These are phyloP conservation scores for Corapipo altera DNA, from an alignment of 2,113 vertebrate species.

Conservation along the genomic window DNA sequence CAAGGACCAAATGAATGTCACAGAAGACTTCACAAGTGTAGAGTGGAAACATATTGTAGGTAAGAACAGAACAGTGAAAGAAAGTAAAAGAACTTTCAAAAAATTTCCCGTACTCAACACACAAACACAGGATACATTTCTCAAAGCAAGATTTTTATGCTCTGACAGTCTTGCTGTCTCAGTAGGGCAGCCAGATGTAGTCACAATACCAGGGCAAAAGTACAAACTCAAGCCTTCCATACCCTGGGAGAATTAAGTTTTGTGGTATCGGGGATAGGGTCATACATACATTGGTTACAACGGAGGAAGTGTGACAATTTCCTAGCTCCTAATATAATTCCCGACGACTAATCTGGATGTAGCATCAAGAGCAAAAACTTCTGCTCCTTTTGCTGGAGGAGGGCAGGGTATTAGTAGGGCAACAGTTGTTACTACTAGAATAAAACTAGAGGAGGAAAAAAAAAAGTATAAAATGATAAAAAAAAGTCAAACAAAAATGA, in stretches of 20 bases:
- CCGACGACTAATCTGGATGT: background rate
- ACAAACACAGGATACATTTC: background rate
- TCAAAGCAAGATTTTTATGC: background rate
- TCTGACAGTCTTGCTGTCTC: background rate
- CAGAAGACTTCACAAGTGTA: background rate
- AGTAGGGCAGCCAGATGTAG: background rate
- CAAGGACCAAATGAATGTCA: constrained; percentile 12
- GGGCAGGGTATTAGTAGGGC: background rate
- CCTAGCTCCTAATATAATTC: background rate
- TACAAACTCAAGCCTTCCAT: background rate
- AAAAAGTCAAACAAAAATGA: background rate
- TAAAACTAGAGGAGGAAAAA: background rate
- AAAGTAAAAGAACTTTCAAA: background rate
- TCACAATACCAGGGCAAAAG: background rate
- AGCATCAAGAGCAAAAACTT: background rate
- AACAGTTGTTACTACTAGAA: background rate
- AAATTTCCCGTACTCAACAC: background rate
- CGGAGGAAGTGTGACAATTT: background rate
- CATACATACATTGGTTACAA: background rate
- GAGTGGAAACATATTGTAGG: background rate
- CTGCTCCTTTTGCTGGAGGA: background rate
- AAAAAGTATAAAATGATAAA: background rate
- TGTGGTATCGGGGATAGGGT: background rate
- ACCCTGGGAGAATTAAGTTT: background rate
- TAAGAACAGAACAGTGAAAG: background rate